Conservation (phyloP, 1,140 invertebrate species). For the Meloidogyne floridensis region DNA sequence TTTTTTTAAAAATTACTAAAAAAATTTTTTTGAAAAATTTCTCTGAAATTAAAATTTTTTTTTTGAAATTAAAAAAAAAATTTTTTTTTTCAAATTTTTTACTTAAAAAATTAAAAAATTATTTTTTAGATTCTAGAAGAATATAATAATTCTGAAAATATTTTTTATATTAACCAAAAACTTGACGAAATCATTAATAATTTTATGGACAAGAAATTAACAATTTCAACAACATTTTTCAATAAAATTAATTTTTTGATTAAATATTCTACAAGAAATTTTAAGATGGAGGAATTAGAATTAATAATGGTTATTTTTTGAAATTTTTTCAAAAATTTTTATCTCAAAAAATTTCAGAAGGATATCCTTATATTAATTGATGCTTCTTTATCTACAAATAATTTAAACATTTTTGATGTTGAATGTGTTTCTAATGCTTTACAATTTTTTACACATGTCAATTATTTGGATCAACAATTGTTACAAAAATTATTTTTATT, state of each 20-base stretch:
- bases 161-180: conserved; percentile 9
- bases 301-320: neutral
- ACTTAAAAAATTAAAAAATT: neutral
- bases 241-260: conserved; percentile 22
- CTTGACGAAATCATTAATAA: conserved; percentile 13
- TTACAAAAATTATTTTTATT: conserved; percentile 12
- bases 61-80: too few species aligned
- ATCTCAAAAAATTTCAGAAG: neutral
- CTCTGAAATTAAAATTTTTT: too few species aligned
- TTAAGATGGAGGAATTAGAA: conserved; percentile 11
- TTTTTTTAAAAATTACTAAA: too few species aligned
- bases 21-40: too few species aligned
- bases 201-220: conserved; percentile 14
- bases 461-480: neutral
- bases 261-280: conserved; percentile 1
- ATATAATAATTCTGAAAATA: neutral
- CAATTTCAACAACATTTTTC: conserved; percentile 22
- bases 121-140: conserved; percentile 20
- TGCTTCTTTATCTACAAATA: neutral
- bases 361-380: conserved; percentile 14
- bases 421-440: conserved; percentile 23
- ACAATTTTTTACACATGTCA: conserved; percentile 13
- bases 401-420: conserved; percentile 12
- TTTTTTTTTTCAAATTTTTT: neutral
- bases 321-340: neutral